Evolutionary conservation across 2,113 vertebrate genomes (phyloP).

Genomic region (Siniperca knerii): DNA sequence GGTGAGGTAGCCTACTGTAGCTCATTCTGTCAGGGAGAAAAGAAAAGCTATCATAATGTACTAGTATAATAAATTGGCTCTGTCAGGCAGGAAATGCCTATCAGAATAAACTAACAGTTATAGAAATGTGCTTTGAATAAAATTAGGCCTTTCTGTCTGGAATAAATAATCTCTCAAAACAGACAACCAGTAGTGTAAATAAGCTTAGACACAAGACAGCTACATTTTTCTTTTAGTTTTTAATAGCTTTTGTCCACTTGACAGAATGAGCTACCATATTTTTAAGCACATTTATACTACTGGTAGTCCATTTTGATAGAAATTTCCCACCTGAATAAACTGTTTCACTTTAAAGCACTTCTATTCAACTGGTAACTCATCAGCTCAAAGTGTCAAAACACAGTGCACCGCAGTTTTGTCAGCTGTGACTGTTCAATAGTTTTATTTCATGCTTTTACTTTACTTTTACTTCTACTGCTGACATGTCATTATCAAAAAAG

Average conservation of each 20-base stretch:
- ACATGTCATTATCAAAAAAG: neutral
- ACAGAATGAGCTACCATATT: neutral
- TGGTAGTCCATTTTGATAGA: slow-evolving; percentile 1
- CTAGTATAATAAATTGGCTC: neutral
- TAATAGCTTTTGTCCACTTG: slow-evolving; percentile 13
- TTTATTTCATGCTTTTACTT: slow-evolving; percentile 20
- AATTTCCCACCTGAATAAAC: slow-evolving; percentile 17
- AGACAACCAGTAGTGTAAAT: neutral
- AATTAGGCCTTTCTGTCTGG: neutral
- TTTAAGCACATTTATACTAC: slow-evolving; percentile 1
- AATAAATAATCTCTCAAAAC: slow-evolving; percentile 10
- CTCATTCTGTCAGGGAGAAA: slow-evolving; percentile 3
- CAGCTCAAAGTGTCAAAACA: slow-evolving; percentile 20
- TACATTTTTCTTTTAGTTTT: neutral
- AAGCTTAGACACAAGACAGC: neutral
- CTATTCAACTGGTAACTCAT: slow-evolving; percentile 1
- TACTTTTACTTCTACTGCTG: slow-evolving; percentile 1
- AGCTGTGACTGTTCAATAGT: slow-evolving; percentile 9
- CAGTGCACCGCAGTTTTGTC: neutral
- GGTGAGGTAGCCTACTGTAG: neutral
- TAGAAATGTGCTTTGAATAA: slow-evolving; percentile 29
- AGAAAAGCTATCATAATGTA: slow-evolving; percentile 7
- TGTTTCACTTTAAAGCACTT: slow-evolving; percentile 8
- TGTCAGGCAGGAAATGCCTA: slow-evolving; percentile 22
- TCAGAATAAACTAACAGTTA: slow-evolving; percentile 41